Evolutionary conservation across 2,113 vertebrate genomes (phyloP), one percentile per base, ranked within the genome.

Genomic region (Scolopax mira): DNA sequence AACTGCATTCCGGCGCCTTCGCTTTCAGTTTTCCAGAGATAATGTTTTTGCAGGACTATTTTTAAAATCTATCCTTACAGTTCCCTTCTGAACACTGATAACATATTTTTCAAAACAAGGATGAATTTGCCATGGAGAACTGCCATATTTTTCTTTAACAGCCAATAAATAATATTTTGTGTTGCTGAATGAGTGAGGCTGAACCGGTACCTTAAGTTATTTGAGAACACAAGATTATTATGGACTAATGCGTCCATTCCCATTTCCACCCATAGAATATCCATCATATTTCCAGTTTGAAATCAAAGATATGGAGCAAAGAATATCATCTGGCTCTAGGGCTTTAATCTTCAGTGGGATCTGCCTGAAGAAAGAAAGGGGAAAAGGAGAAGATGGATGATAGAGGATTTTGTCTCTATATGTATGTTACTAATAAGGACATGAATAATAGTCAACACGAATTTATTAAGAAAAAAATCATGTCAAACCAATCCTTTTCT

Each of bases 91-190:
- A 86, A 89, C 35, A 18, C 33, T 71, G 79, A 79, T 70, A 91
- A 79, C 70, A 23, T 48, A 67, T 52, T 55, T 95, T 97, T 91
- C 79, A 75, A 94, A 97, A 86, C 3, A n/a, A 95, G 74, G 39
- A 94, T 95, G 83, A 85, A 95, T 95, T 95, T 96, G 42, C 62
- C 44, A 31, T 81, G 42, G 33, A 72, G 62, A 89, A 33, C 24
- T 78, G 37, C 88, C 93, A 31, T 87, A 70, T 81, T 94, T 93
- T 91, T 74, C n/a, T 82, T 73, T 84, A 95, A 97, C 67, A 58
- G 61, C 48, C 79, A 89, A 60, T 92, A 95, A 91, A 89, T 85
- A 96, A 75, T 85, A 49, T 79, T 86, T 96, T 92, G 33, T 84
- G 60, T 65, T 87, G 58, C 83, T 85, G 79, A 92, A 86, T 51